Evolutionary conservation across 2,113 vertebrate genomes (phyloP).

Genomic region (Sebastes fasciatus): DNA sequence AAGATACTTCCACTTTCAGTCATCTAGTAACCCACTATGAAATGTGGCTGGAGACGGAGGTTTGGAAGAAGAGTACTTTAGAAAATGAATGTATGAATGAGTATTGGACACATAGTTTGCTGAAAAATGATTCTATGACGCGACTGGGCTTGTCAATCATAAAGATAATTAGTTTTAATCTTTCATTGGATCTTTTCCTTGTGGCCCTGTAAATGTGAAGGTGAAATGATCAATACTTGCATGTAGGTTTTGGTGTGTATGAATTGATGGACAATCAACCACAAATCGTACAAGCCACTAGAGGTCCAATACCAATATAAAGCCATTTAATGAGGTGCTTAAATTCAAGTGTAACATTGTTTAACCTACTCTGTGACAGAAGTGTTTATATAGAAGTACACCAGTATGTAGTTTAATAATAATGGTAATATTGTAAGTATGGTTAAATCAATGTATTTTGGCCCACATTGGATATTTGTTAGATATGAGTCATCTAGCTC

Average conservation of each 20-base stretch:
- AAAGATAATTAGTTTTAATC: constrained; percentile 11
- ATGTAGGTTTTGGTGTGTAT: neutral
- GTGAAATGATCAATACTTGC: no score
- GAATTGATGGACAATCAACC: neutral
- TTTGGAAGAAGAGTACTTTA: neutral
- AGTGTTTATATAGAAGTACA: neutral
- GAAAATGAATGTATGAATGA: neutral
- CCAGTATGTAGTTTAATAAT: neutral
- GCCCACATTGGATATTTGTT: neutral
- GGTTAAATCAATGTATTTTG: neutral
- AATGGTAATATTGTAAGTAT: neutral
- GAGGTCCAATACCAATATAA: neutral
- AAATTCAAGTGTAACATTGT: neutral
- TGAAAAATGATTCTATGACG: neutral
- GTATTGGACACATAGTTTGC: neutral
- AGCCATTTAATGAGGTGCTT: no score
- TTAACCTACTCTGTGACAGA: neutral
- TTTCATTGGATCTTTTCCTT: no score
- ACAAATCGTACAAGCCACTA: neutral
- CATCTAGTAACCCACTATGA: neutral
- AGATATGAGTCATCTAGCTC: neutral
- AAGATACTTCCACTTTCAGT: constrained; percentile 3
- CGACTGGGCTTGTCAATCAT: constrained; percentile 1
- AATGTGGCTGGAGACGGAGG: neutral
- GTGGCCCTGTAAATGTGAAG: neutral